A percentile compares a stretch with the other conserved stretches of the same genome.
These are phyloP conservation scores for Limnothrissa miodon DNA, from an alignment of 2,113 vertebrate species.

Conservation along the genomic window DNA sequence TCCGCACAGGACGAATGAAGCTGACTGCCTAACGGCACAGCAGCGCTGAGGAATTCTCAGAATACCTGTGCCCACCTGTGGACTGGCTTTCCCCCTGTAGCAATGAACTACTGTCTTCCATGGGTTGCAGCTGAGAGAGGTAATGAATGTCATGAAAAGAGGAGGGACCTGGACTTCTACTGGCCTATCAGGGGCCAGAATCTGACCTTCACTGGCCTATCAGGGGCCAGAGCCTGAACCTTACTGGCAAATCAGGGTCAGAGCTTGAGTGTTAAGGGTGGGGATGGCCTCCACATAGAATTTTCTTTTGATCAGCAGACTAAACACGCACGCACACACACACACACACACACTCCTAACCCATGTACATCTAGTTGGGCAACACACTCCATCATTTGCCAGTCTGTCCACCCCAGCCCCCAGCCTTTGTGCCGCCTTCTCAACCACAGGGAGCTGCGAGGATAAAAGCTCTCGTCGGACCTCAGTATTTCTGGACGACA, in stretches of 20 bases:
- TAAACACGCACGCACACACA: not conserved
- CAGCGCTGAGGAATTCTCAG: not conserved
- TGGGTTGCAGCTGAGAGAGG: not conserved
- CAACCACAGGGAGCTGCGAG: not conserved
- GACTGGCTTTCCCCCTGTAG: not conserved
- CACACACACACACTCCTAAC: not conserved
- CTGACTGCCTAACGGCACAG: slow-evolving; percentile 59
- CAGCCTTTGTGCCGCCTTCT: not conserved
- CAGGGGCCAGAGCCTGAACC: not conserved
- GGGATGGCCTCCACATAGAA: not conserved
- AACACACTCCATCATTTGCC: not conserved
- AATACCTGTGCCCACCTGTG: slow-evolving; percentile 13
- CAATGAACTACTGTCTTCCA: slow-evolving; percentile 3
- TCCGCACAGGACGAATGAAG: slow-evolving; percentile 70
- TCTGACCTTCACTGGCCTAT: not conserved
- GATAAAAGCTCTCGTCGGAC: slow-evolving; percentile 31
- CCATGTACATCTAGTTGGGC: not conserved
- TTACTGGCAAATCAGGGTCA: not conserved
- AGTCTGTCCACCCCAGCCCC: not conserved
- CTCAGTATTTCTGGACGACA: slow-evolving; percentile 61
- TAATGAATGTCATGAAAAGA: not conserved
- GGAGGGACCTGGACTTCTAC: not conserved
- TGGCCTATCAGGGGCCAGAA: not conserved
- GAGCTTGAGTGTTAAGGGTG: not conserved
- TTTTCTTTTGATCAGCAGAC: not conserved